These are phyloP conservation scores for Drosophila azteca DNA, from an alignment of 1,140 invertebrate genomes.

Conservation along the genomic window DNA sequence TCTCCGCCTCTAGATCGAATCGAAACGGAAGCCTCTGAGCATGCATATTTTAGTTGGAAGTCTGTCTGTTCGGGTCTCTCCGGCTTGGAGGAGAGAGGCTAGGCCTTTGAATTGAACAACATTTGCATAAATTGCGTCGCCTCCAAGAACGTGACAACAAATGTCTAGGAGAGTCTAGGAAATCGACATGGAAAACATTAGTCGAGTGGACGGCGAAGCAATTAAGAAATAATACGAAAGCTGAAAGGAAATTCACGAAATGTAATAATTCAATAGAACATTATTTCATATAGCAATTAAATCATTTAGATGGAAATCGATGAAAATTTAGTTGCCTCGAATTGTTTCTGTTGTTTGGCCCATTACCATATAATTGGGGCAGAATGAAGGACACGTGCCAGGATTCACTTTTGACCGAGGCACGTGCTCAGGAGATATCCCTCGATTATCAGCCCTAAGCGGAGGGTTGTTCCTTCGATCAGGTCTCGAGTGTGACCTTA, in stretches of 20 bases:
- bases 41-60: slow-evolving; percentile 55
- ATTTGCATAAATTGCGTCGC: slow-evolving; percentile 76
- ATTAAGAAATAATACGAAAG: slow-evolving; percentile 46
- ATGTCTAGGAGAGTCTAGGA: slow-evolving; percentile 33
- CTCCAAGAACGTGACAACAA: slow-evolving; percentile 45
- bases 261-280: slow-evolving; percentile 7
- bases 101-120: slow-evolving; percentile 41
- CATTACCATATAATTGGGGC: slow-evolving; percentile 63
- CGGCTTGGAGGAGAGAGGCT: slow-evolving; percentile 8
- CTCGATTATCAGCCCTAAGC: slow-evolving; percentile 35
- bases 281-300: background rate
- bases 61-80: slow-evolving; percentile 5
- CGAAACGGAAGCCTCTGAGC: slow-evolving; percentile 66
- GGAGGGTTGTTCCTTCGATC: slow-evolving; percentile 23
- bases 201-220: slow-evolving; percentile 5
- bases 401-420: slow-evolving; percentile 59
- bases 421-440: slow-evolving; percentile 52
- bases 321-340: slow-evolving; percentile 37
- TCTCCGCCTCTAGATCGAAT: slow-evolving; percentile 12
- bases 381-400: slow-evolving; percentile 46
- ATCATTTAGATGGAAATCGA: slow-evolving; percentile 35
- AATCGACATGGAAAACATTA: slow-evolving; percentile 17
- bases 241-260: slow-evolving; percentile 21
- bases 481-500: slow-evolving; percentile 18
- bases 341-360: slow-evolving; percentile 13